phyloP scores from a whole-genome alignment of 2,797 vertebrate genomes.

The Benthosema pterotum region DNA sequence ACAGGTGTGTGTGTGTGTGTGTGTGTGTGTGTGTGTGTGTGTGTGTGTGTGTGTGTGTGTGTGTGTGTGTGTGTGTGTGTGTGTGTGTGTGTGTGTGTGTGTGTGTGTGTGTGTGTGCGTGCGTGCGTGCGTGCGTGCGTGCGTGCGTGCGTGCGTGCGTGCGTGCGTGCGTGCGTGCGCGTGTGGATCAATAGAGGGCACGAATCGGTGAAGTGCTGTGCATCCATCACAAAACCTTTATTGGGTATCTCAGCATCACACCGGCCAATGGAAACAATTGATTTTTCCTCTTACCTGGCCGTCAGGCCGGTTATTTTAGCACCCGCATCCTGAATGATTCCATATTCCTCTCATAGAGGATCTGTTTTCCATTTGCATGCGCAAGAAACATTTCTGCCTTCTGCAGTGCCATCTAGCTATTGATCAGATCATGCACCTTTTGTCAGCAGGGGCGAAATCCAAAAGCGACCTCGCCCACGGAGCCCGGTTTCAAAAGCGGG shows the following conservation, averaged over 20 bases:
- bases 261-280: constrained; percentile 15
- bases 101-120: constrained; percentile 14
- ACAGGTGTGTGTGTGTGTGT: constrained; percentile 22
- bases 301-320: constrained; percentile 39
- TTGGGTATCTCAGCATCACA: constrained; percentile 20
- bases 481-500: no score
- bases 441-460: no score
- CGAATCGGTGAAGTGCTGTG: constrained; percentile 23
- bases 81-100: background rate
- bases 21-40: no score
- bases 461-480: no score
- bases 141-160: constrained; percentile 3
- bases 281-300: constrained; percentile 20
- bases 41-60: no score
- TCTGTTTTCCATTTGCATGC: no score
- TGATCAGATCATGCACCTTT: no score
- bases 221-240: constrained; percentile 19
- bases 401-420: no score
- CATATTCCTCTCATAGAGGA: background rate
- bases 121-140: constrained; percentile 14
- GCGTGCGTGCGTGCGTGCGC: constrained; percentile 11
- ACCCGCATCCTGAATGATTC: constrained; percentile 23
- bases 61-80: no score
- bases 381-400: no score
- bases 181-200: constrained; percentile 47